Percentiles rank a stretch among this genome's conserved stretches.
phyloP scores from a whole-genome alignment of 2,113 vertebrate genomes.

The Rhea pennata region DNA sequence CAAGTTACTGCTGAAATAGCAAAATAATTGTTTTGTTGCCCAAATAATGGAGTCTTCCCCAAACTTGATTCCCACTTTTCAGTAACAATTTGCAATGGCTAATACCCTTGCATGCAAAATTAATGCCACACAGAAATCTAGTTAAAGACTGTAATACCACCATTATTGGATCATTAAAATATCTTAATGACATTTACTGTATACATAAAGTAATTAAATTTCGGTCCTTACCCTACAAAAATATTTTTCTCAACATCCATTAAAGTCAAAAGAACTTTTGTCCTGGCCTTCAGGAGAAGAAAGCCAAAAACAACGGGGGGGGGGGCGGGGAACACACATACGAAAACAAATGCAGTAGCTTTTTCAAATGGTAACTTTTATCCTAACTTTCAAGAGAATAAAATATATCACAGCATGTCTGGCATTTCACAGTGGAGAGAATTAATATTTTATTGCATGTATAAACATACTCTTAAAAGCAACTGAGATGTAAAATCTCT shows the following conservation, averaged over 20 bases:
- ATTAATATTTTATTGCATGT: conserved; percentile 54
- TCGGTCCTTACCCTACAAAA: conserved; percentile 47
- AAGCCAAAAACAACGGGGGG: neutral
- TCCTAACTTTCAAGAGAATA: conserved; percentile 27
- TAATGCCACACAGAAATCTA: neutral
- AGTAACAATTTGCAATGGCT: neutral
- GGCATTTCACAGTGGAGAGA: conserved; percentile 40
- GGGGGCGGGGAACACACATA: neutral
- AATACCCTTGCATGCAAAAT: neutral
- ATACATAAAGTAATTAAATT: conserved; percentile 38
- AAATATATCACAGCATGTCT: conserved; percentile 64
- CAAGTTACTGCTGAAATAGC: neutral
- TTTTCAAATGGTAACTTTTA: conserved; percentile 44
- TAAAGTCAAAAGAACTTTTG: conserved; percentile 9
- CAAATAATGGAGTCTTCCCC: neutral
- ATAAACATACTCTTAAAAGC: conserved; percentile 61
- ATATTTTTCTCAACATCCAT: neutral
- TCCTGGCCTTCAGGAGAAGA: neutral
- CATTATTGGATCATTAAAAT: neutral
- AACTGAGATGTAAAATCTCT: conserved; percentile 47
- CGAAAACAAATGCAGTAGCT: neutral
- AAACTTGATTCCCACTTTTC: neutral
- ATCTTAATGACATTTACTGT: conserved; percentile 26
- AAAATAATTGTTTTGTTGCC: neutral
- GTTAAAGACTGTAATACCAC: neutral